Conservation (phyloP, 2,797 vertebrate species). For the Spinus pinus region DNA sequence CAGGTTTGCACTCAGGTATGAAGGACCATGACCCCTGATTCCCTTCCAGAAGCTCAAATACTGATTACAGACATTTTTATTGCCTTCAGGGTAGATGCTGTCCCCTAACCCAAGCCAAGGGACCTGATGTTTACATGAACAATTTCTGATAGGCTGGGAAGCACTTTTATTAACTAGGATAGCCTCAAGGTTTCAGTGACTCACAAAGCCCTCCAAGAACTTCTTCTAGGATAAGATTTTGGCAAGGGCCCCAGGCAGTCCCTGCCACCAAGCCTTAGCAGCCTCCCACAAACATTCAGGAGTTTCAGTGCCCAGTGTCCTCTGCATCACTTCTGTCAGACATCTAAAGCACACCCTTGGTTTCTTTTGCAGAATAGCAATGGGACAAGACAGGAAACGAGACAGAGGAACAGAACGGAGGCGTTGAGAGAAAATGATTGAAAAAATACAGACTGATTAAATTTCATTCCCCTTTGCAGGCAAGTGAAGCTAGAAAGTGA, state of each 20-base stretch:
- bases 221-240: not conserved
- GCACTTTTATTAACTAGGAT: not conserved
- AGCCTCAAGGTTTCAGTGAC: not conserved
- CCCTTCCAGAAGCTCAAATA: not conserved
- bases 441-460: not conserved
- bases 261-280: not conserved
- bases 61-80: not conserved
- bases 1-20: not conserved
- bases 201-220: not conserved
- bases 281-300: not conserved
- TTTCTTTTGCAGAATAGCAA: not conserved
- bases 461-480: not conserved
- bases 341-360: not conserved
- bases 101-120: not conserved
- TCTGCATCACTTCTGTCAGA: not conserved
- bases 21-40: not conserved
- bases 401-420: accelerated
- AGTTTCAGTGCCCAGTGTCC: not conserved
- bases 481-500: not conserved
- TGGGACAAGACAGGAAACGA: not conserved
- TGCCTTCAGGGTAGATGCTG: not conserved
- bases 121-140: not conserved
- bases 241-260: not conserved
- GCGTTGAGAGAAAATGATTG: not conserved
- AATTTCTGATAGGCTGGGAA: not conserved